Evolutionary conservation across 1,140 invertebrate genomes (phyloP), one percentile per base, ranked within the genome.

Genomic region (Leptinotarsa texana): DNA sequence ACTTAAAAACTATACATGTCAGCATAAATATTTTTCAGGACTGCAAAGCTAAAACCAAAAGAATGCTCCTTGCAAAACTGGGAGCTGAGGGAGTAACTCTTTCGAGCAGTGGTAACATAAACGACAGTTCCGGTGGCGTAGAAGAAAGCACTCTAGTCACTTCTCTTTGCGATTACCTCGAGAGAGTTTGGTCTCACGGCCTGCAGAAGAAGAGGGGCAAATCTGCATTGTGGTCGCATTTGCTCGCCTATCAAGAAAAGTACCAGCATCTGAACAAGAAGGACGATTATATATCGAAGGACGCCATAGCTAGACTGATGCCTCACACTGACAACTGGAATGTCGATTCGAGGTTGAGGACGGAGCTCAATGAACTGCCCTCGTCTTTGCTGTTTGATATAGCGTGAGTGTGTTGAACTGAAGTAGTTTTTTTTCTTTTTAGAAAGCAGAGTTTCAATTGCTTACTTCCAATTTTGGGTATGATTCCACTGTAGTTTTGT

Each of bases 81-180:
- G 96, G 96, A 2, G 95, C 95, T 13, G 98, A 99, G 88, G 95
- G 95, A 2, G 92, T 95, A 4, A 94, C 95, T 71, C 85, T 96
- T 63, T 84, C 83, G 2, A 78, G 81, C 61, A 81, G 89, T 88
- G 75, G 87, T 85, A 69, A 87, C 87, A 84, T 88, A 91, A 82
- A 85, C 91, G 88, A 88, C 6, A 87, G 86, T 66, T 87, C 90
- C 63, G 88, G 88, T 0, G 91, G 90, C 13, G 92, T 97, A 1
- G 98, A 99, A 88, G 98, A 99, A 85, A 99, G 98, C 83, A 99
- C 98, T 1, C 89, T 99, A 71, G 98, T 99, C 11, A 97, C 96
- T 15, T 95, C 96, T 81, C 88, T 99, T 0, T 99, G 98, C 88
- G 98, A 99, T 88, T 89, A 99, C 49, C 84, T 99, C 15, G 98